phyloP scores from a whole-genome alignment of 1,140 invertebrate species.

The Hermatobates lingyangjiaoensis region DNA sequence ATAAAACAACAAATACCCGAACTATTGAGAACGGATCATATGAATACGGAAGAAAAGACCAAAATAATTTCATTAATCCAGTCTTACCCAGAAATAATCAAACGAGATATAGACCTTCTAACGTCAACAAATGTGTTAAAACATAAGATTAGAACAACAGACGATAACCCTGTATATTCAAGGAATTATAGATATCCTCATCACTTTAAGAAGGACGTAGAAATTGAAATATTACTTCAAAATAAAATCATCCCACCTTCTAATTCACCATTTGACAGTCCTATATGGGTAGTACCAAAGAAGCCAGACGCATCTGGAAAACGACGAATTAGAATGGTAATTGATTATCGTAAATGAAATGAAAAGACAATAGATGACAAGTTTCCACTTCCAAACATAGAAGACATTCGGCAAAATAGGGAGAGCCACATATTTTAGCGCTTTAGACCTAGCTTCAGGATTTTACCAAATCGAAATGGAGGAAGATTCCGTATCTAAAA shows the following conservation, averaged over 20 bases:
- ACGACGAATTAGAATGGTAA: slow-evolving; percentile 14
- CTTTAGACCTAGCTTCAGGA: slow-evolving; percentile 13
- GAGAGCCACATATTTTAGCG: slow-evolving; percentile 12
- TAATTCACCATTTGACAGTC: slow-evolving; percentile 11
- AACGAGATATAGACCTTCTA: neutral
- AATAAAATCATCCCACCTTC: slow-evolving; percentile 8
- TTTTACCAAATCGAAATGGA: slow-evolving; percentile 21
- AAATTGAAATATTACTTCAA: slow-evolving; percentile 18
- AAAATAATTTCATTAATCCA: neutral
- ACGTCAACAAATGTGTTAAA: slow-evolving; percentile 9
- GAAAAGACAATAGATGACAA: slow-evolving; percentile 1
- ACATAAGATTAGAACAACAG: slow-evolving; percentile 18
- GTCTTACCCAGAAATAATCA: neutral
- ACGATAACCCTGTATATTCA: slow-evolving; percentile 15
- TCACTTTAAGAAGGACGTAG: slow-evolving; percentile 20
- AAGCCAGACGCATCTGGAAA: slow-evolving; percentile 13
- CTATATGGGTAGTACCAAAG: slow-evolving; percentile 14
- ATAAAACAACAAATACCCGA: neutral
- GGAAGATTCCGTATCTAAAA: slow-evolving; percentile 11
- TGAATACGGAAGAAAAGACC: neutral
- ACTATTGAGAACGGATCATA: neutral
- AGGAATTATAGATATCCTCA: slow-evolving; percentile 22
- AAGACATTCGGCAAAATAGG: neutral
- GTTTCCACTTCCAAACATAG: slow-evolving; percentile 2
- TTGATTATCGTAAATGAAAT: slow-evolving; percentile 19